Evolutionary conservation across 2,797 vertebrate species (phyloP), one percentile per base, ranked within the genome.

Genomic region (Scyliorhinus canicula): DNA sequence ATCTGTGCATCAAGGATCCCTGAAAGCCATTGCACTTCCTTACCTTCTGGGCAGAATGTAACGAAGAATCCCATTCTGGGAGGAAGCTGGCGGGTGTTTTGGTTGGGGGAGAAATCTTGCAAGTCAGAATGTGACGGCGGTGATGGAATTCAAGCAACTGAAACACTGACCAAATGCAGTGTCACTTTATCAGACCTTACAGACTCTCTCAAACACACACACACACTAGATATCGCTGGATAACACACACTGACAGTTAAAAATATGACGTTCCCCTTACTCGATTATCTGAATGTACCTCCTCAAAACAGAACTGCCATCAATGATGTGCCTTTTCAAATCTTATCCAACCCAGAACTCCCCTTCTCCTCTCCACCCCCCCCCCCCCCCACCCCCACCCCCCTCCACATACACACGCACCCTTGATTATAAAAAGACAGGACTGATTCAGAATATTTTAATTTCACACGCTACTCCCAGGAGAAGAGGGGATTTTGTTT

Each of bases 401-500:
- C 50, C 86, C 28, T 21, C 31, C 55, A 35, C 24, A 69, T 40
- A n/a, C 21, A 24, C 26, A 67, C 8, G 31, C 44, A 95, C 44
- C 28, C 14, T 74, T 95, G 52, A 47, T 74, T 71, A 71, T 95
- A 95, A 77, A 63, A 94, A 77, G 74, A 50, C 91, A 65, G 95
- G 94, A 95, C 95, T 65, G 93, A 65, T 91, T 91, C 88, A 91
- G 88, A 91, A 91, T 91, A 91, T 65, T 91, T 98, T 97, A 96
- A 98, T 98, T 98, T 98, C 97, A 98, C 97, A 97, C 97, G 97
- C 97, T 95, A 97, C 97, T 96, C 96, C 96, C 94, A 65, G 95
- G 95, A 96, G 96, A 96, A 21, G 88, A n/a, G 57, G 88, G 57
- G 96, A 97, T 24, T 26, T 82, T 79, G 14, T 79, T 82, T 47